phyloP scores from a whole-genome alignment of 2,888 invertebrate species.

The Orgyia antiqua region DNA sequence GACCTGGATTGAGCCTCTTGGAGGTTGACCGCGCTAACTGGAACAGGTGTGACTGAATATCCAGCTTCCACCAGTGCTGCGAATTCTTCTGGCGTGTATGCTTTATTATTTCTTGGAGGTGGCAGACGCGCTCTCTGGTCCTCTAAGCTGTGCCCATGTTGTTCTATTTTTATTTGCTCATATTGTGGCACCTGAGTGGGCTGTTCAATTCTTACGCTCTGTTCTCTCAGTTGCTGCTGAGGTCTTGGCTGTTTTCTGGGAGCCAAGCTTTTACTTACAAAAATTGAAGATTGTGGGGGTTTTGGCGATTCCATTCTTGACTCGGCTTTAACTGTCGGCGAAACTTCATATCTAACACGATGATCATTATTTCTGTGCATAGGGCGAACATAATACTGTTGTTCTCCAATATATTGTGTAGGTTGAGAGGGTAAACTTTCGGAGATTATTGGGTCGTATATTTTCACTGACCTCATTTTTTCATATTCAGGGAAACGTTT shows the following conservation, averaged over 20 bases:
- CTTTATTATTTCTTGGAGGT: slow-evolving; percentile 70
- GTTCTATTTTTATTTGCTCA: slow-evolving; percentile 43
- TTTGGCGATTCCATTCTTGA: slow-evolving; percentile 49
- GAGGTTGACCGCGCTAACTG: slow-evolving; percentile 49
- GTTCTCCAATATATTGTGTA: slow-evolving; percentile 48
- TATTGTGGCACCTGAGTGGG: slow-evolving; percentile 15
- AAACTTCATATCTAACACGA: slow-evolving; percentile 48
- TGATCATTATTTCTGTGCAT: slow-evolving; percentile 58
- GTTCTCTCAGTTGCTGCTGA: slow-evolving; percentile 39
- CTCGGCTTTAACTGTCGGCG: slow-evolving; percentile 39
- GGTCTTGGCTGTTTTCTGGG: slow-evolving; percentile 48
- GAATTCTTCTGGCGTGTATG: slow-evolving; percentile 73
- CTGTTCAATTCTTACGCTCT: slow-evolving; percentile 33
- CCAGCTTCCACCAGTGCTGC: slow-evolving; percentile 69
- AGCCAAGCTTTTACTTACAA: slow-evolving; percentile 58
- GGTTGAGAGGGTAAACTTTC: slow-evolving; percentile 46
- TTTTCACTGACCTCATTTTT: slow-evolving; percentile 54
- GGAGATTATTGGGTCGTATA: slow-evolving; percentile 46
- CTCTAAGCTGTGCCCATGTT: slow-evolving; percentile 52
- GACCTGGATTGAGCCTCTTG: slow-evolving; percentile 62
- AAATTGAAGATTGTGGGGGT: slow-evolving; percentile 63
- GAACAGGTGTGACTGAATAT: slow-evolving; percentile 70
- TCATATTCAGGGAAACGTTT: slow-evolving; percentile 63
- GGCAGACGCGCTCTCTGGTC: slow-evolving; percentile 63
- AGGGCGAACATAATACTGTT: slow-evolving; percentile 63